Evolutionary conservation across 2,797 vertebrate genomes (phyloP), one percentile per base, ranked within the genome.

Genomic region (Momotus momota): DNA sequence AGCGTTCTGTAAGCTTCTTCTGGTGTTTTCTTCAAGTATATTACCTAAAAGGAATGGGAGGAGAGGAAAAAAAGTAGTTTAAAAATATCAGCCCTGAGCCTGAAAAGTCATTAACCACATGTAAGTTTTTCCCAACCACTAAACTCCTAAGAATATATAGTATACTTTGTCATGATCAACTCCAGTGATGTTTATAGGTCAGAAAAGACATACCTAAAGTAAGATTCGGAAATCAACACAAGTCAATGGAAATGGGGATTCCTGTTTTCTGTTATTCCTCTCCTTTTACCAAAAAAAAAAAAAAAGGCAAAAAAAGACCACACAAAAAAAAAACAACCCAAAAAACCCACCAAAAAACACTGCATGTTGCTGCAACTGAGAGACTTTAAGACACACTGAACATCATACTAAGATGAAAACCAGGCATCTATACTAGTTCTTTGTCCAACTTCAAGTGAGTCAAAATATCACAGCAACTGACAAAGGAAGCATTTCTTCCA

Each of bases 1-100:
- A 99, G 98, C 4, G 97, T 98, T 97, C 99, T 98, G 96, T 99
- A 99, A 38, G 98, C 98, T 96, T 99, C 99, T 96, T 99, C 99
- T 82, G 99, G 99, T 19, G 99, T 99, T 97, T 99, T 99, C 98
- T 99, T 99, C 97, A 99, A 97, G 96, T 99, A 99, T 96, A 99
- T 99, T 72, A 99, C 99, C 99, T 99, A 96, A 55, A 92, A 65
- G 6, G 15, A 22, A 33, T 8, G 2, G 6, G 6, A 6, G 2
- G 12, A 78, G 17, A 48, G 4, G 4, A 8, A 38, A 7, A 33
- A 60, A 29, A 48, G 78, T n/a, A 35, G 35, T 35, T 35, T 35
- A 40, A 71, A 48, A 19, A 51, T 29, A n/a, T 46, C 31, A 85
- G 54, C 16, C 18, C 43, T 48, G 31, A 89, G 51, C 12, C 27